These are phyloP conservation scores for Spea bombifrons DNA, from an alignment of 2,113 vertebrate genomes.

Conservation along the genomic window DNA sequence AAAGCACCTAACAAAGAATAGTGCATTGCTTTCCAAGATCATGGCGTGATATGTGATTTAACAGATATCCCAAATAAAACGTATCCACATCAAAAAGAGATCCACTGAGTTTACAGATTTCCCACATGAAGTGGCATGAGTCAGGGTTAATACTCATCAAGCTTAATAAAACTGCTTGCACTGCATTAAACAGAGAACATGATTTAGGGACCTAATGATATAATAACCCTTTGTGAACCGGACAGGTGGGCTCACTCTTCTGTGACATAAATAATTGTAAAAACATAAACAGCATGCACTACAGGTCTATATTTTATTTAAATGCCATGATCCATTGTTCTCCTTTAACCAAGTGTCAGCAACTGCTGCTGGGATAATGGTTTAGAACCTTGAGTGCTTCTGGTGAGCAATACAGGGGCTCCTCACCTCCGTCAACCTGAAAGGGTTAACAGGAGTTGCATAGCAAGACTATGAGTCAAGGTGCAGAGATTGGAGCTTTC, in stretches of 20 bases:
- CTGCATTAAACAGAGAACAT: too few species aligned
- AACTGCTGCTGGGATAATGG: too few species aligned
- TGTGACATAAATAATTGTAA: too few species aligned
- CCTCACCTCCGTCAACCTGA: background rate
- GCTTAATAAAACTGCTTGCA: background rate
- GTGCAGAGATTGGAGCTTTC: background rate
- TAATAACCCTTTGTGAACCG: background rate
- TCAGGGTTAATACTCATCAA: background rate
- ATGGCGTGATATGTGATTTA: background rate
- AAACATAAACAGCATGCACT: too few species aligned
- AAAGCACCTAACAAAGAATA: conserved; percentile 23
- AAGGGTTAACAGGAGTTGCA: background rate
- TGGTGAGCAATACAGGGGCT: background rate
- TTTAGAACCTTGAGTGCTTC: too few species aligned
- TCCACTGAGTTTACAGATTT: background rate
- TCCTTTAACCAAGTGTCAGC: too few species aligned
- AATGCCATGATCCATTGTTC: background rate
- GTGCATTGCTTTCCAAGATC: conserved; percentile 21
- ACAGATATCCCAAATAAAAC: conserved; percentile 7
- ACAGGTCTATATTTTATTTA: background rate
- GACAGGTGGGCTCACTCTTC: too few species aligned
- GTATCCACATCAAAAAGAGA: conserved; percentile 36
- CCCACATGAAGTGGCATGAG: conserved; percentile 19
- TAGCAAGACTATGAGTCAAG: conserved; percentile 30
- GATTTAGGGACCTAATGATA: background rate